Conservation (phyloP, 1,140 invertebrate genomes). For the Formica exsecta region DNA sequence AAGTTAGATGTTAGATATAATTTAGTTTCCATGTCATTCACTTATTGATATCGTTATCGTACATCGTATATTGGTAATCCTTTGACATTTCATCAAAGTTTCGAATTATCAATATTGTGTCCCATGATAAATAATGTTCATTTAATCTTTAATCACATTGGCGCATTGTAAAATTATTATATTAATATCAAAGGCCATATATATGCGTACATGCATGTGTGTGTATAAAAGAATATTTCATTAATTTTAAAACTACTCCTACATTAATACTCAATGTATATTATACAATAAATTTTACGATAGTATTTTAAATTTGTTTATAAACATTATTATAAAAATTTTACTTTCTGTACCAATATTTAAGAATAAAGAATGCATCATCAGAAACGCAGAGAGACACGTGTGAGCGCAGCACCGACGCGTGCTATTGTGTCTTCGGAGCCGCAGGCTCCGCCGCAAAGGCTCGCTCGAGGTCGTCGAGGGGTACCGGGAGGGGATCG, state of each 20-base stretch:
- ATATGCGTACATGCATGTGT: no score
- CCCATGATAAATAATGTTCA: background rate
- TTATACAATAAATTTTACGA: no score
- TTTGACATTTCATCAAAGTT: background rate
- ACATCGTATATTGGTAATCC: background rate
- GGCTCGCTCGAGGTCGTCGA: slow-evolving; percentile 43
- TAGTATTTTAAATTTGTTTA: no score
- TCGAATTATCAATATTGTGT: slow-evolving; percentile 4
- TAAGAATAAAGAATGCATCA: background rate
- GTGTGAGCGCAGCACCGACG: background rate
- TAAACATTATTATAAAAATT: background rate
- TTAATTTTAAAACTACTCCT: no score
- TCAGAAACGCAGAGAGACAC: background rate
- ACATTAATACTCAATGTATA: no score
- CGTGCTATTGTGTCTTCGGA: slow-evolving; percentile 12
- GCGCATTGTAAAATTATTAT: slow-evolving; percentile 1
- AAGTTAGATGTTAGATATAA: background rate
- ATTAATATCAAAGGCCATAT: background rate
- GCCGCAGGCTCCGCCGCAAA: slow-evolving; percentile 10
- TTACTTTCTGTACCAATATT: background rate
- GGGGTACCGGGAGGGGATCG: background rate
- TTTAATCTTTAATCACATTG: background rate
- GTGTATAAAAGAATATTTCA: no score
- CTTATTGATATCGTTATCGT: background rate
- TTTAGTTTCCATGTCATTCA: background rate